phyloP scores from a whole-genome alignment of 2,888 invertebrate genomes.

The Parnassius mnemosyne region DNA sequence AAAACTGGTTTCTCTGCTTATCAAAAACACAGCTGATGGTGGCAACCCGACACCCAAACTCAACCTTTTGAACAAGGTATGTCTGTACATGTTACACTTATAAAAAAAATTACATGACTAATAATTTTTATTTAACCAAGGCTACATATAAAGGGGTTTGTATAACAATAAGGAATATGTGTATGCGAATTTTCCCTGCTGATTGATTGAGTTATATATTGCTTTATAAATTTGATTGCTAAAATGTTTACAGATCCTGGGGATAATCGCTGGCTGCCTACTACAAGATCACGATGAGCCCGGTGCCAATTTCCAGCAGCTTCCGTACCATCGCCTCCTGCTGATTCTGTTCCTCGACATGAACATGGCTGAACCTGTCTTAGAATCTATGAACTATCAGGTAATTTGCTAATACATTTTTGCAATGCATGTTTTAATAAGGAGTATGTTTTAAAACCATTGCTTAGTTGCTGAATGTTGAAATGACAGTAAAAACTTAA shows the following conservation, averaged over 20 bases:
- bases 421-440: too few relatives aligned
- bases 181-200: too few relatives aligned
- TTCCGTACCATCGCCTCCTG: constrained; percentile 98
- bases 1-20: constrained; percentile 94
- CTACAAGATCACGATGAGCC: constrained; percentile 97
- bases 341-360: constrained; percentile 98
- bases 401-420: constrained; percentile 50
- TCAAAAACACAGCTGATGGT: constrained; percentile 95
- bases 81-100: constrained; percentile 5
- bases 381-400: constrained; percentile 97
- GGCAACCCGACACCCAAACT: constrained; percentile 97
- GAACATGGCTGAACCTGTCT: constrained; percentile 94
- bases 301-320: constrained; percentile 94
- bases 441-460: too few relatives aligned
- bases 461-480: too few relatives aligned
- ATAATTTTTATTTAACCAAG: too few relatives aligned
- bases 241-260: constrained; percentile 79
- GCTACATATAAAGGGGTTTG: too few relatives aligned
- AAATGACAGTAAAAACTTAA: too few relatives aligned
- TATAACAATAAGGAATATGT: too few relatives aligned
- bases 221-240: too few relatives aligned
- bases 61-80: constrained; percentile 95
- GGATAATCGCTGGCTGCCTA: constrained; percentile 96
- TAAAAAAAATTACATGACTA: too few relatives aligned
- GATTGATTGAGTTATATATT: too few relatives aligned